Percentiles rank a stretch among this genome's conserved stretches.
These are phyloP conservation scores for Bos indicus DNA, from an alignment of 2,113 vertebrate genomes.

Conservation along the genomic window DNA sequence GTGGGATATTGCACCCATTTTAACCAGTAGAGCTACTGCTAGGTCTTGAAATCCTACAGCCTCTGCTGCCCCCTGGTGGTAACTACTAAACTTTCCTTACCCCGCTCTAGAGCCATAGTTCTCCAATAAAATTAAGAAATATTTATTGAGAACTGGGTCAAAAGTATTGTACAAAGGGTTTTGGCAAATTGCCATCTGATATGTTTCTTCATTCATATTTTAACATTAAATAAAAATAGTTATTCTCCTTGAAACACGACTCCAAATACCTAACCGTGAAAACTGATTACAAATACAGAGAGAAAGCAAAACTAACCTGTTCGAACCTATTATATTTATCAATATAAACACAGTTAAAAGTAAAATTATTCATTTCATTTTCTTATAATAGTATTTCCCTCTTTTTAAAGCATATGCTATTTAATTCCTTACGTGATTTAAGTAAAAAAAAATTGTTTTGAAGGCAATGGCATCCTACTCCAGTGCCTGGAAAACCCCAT, in stretches of 20 bases:
- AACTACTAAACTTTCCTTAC: neutral
- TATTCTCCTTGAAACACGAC: neutral
- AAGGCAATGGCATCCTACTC: neutral
- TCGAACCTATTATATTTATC: neutral
- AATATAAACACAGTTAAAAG: neutral
- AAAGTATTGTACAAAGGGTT: neutral
- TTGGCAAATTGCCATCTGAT: neutral
- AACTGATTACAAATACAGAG: neutral
- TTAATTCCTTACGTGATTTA: constrained; percentile 23
- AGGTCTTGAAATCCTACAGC: constrained; percentile 17
- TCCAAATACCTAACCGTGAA: neutral
- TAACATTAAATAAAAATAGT: neutral
- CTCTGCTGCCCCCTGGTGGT: constrained; percentile 70
- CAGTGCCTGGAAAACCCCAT: too few relatives aligned
- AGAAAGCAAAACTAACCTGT: neutral
- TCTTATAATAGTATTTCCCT: neutral
- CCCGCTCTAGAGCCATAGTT: neutral
- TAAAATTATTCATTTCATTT: neutral
- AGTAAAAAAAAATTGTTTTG: neutral
- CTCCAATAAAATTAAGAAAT: neutral
- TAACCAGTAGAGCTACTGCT: neutral
- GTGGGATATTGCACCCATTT: neutral
- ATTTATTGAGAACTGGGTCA: neutral
- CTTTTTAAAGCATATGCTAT: neutral
- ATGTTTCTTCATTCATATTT: constrained; percentile 6